phyloP scores from a whole-genome alignment of 2,797 vertebrate species.

The Sebastes hubbsi region DNA sequence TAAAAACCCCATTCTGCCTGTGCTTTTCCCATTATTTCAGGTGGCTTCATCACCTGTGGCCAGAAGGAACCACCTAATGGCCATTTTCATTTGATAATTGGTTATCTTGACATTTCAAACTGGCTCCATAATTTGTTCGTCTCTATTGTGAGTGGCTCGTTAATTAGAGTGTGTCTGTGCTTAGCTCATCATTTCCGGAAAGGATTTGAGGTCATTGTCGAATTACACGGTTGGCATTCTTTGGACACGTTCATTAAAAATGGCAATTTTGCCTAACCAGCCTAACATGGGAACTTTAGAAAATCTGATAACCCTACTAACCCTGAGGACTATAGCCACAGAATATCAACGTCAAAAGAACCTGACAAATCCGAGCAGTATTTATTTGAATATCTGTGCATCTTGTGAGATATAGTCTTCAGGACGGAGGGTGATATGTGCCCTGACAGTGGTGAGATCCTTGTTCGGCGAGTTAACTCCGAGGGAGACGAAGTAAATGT shows the following conservation, averaged over 20 bases:
- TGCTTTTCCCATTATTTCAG: slow-evolving; percentile 65
- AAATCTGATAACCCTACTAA: slow-evolving; percentile 23
- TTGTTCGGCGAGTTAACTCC: slow-evolving; percentile 54
- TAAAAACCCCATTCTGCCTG: slow-evolving; percentile 52
- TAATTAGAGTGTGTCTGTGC: slow-evolving; percentile 79
- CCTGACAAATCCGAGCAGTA: background rate
- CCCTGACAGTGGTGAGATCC: slow-evolving; percentile 37
- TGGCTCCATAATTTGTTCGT: slow-evolving; percentile 80
- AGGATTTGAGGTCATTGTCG: slow-evolving; percentile 63
- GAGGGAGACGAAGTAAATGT: slow-evolving; percentile 62
- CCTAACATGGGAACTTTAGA: slow-evolving; percentile 26
- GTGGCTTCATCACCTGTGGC: slow-evolving; percentile 76
- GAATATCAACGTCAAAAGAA: slow-evolving; percentile 9
- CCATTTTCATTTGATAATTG: slow-evolving; percentile 84
- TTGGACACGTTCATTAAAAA: slow-evolving; percentile 71
- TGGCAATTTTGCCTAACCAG: slow-evolving; percentile 39
- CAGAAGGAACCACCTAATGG: slow-evolving; percentile 75
- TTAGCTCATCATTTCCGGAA: slow-evolving; percentile 71
- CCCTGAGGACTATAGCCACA: background rate
- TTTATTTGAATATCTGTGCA: slow-evolving; percentile 1
- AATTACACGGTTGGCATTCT: slow-evolving; percentile 77
- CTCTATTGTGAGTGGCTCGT: slow-evolving; percentile 71
- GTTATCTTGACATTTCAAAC: slow-evolving; percentile 85
- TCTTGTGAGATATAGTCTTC: slow-evolving; percentile 14
- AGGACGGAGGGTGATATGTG: slow-evolving; percentile 39